Percentiles rank a stretch among this genome's conserved stretches.
These are phyloP conservation scores for Hemithea aestivaria DNA, from an alignment of 2,888 invertebrate genomes.

Conservation along the genomic window DNA sequence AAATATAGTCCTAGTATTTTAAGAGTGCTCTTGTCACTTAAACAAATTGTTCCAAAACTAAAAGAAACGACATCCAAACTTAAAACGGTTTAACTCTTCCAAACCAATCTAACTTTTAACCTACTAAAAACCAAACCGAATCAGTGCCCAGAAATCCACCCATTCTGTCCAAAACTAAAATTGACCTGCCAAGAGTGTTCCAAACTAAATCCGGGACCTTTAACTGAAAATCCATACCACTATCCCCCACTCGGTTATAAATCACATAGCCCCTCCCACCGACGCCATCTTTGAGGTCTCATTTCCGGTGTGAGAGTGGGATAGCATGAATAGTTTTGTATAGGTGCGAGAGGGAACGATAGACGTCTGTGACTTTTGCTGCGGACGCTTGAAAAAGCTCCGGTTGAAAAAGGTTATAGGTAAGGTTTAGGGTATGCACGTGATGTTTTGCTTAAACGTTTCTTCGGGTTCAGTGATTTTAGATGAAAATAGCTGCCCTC, in stretches of 20 bases:
- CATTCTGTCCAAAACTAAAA: constrained; percentile 10
- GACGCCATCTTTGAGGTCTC: constrained; percentile 76
- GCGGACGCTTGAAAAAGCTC: constrained; percentile 13
- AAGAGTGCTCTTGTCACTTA: too few relatives aligned
- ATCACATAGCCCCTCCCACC: constrained; percentile 73
- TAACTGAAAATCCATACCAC: constrained; percentile 33
- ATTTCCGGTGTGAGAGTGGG: constrained; percentile 60
- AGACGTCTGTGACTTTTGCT: constrained; percentile 40
- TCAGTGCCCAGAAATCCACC: background rate
- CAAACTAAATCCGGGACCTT: constrained; percentile 23
- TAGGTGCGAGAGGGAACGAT: constrained; percentile 31
- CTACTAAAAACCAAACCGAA: background rate
- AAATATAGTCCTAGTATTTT: too few relatives aligned
- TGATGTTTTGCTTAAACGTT: background rate
- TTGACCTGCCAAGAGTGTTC: constrained; percentile 18
- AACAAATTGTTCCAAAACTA: too few relatives aligned
- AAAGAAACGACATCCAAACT: too few relatives aligned
- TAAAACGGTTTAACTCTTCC: too few relatives aligned
- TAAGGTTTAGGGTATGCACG: background rate
- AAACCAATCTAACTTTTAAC: too few relatives aligned
- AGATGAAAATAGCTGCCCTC: too few relatives aligned
- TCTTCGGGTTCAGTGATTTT: too few relatives aligned
- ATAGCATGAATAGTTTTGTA: constrained; percentile 38
- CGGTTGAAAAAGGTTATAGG: constrained; percentile 2
- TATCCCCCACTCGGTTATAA: constrained; percentile 54